Conservation (phyloP, 2,888 invertebrate genomes). For the Hirtodrosophila cameraria region DNA sequence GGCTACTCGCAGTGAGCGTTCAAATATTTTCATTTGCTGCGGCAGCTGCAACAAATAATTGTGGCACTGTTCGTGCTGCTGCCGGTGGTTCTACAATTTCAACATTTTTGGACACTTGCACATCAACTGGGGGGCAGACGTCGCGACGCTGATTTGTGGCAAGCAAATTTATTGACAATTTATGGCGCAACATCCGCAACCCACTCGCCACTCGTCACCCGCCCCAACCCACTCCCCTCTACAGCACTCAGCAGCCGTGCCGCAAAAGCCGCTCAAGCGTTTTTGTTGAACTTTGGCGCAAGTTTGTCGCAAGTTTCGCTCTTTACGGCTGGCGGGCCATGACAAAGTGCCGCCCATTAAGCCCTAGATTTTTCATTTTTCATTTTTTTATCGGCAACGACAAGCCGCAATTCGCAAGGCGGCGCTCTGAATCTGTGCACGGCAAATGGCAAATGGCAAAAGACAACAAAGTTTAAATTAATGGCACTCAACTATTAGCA, state of each 20-base stretch:
- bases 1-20: constrained; percentile 32
- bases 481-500: constrained; percentile 78
- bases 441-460: constrained; percentile 46
- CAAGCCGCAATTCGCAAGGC: background rate
- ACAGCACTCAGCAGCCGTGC: constrained; percentile 24
- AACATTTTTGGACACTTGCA: constrained; percentile 4
- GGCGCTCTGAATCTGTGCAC: constrained; percentile 36
- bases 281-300: constrained; percentile 75
- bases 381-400: constrained; percentile 19
- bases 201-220: background rate
- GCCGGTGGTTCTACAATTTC: background rate
- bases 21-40: constrained; percentile 75
- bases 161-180: constrained; percentile 77
- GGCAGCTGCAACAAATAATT: constrained; percentile 74
- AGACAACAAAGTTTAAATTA: constrained; percentile 76
- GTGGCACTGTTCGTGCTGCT: constrained; percentile 29
- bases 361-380: constrained; percentile 74
- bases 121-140: constrained; percentile 29
- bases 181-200: constrained; percentile 50
- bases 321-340: constrained; percentile 67
- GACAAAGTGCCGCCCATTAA: constrained; percentile 76
- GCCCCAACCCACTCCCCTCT: background rate
- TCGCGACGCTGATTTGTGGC: constrained; percentile 69
- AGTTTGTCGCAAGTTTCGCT: constrained; percentile 72
- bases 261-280: constrained; percentile 56